Conservation (phyloP, 2,113 vertebrate genomes). For the Amphiprion percula region DNA sequence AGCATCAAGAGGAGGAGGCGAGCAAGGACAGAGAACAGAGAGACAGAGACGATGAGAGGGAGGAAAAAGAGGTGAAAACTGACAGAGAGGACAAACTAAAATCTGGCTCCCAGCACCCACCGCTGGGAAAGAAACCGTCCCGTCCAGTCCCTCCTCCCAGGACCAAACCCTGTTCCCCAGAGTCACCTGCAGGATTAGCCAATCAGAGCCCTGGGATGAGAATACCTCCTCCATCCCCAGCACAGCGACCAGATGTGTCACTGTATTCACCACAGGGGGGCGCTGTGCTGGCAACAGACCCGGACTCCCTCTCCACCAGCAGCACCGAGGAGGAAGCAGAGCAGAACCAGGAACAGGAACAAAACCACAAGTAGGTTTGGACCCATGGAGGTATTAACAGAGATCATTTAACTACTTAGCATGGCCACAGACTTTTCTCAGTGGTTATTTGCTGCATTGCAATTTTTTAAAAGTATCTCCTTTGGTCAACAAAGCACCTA, state of each 20-base stretch:
- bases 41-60: constrained; percentile 31
- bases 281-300: constrained; percentile 74
- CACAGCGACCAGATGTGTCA: constrained; percentile 77
- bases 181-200: constrained; percentile 24
- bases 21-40: constrained; percentile 17
- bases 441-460: too few relatives aligned
- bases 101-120: constrained; percentile 9
- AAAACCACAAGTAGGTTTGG: constrained; percentile 55
- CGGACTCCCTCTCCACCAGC: constrained; percentile 93
- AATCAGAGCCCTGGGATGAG: constrained; percentile 43
- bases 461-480: too few relatives aligned
- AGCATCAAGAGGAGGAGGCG: constrained; percentile 16
- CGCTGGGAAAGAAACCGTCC: constrained; percentile 49
- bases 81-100: constrained; percentile 50
- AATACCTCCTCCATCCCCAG: constrained; percentile 11
- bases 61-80: constrained; percentile 36
- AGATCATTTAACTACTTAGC: too few relatives aligned
- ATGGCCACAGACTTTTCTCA: too few relatives aligned
- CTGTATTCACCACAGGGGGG: constrained; percentile 85
- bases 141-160: constrained; percentile 88
- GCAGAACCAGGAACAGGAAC: constrained; percentile 57
- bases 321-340: constrained; percentile 94
- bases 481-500: too few relatives aligned
- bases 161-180: constrained; percentile 73
- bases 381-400: not conserved